Base-by-base conservation (phyloP, 35 echinoderm and acorn worm species). In the Ophioderma brevispina region DNA sequence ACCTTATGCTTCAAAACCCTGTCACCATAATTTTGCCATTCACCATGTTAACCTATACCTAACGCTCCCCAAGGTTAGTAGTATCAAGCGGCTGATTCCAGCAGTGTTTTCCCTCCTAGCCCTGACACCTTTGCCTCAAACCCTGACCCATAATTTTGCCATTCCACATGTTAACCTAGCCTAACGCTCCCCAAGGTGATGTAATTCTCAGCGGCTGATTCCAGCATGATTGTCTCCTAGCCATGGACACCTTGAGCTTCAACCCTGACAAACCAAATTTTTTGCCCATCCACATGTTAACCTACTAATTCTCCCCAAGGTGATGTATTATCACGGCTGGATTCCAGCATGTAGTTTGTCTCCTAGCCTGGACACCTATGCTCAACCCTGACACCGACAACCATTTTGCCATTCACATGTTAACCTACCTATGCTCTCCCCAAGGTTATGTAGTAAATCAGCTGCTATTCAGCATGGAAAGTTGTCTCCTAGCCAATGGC, bases 401-500 rank as follows among this genome's bases (percentile, higher is more conserved):
- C 64, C 81, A 89, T 85, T 32, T 78, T 89, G 0, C 87, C 19
- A 46, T 83, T 49, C 37, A 83, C 41, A 13, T 70, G 28, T 70
- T 70, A 15, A 83, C 79, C 35, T 86, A 92, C 90, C 90, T 31
- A 92, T 39, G 33, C n/a, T 17, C 0, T 31, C 55, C 82, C 90
- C 90, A 92, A 52, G 90, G 90, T 56, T 81, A 92, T 32, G 50
- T 81, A 32, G 77, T 83, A n/a, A 78, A 39, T 92, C 82, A 75
- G 90, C 85, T 18, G 90, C 64, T 34, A 76, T 33, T 86, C 90
- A n/a, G 86, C 34, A 0, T 50, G 19, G n/a, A n/a, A n/a, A 82
- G 90, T 64, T 92, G 90, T 86, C 75, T 92, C 75, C 90, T 79
- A 15, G 92, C 92, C 76, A 94, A 59, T 32, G 87, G 86, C n/a